Evolutionary conservation across 2,113 vertebrate genomes (phyloP).

Genomic region (Oncorhynchus masou): DNA sequence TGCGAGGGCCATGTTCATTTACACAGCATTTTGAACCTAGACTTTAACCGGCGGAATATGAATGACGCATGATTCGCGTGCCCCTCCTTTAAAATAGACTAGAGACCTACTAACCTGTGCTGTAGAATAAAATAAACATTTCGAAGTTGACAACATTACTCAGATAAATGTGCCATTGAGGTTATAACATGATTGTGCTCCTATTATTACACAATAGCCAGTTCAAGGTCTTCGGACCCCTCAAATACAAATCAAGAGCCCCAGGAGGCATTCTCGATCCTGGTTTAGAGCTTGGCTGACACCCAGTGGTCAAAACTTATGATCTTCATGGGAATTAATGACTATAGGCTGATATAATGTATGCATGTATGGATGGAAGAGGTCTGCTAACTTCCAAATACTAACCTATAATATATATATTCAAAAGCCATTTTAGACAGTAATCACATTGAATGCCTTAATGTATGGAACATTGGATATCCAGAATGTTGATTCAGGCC

Average conservation of each 20-base stretch:
- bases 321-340: background rate
- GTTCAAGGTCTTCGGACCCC: slow-evolving; percentile 49
- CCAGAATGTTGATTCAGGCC: background rate
- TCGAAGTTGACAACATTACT: background rate
- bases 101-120: background rate
- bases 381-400: background rate
- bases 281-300: slow-evolving; percentile 67
- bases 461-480: background rate
- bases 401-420: background rate
- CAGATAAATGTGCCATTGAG: background rate
- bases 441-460: background rate
- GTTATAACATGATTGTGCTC: slow-evolving; percentile 27
- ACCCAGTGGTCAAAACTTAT: slow-evolving; percentile 64
- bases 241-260: slow-evolving; percentile 27
- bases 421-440: background rate
- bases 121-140: background rate
- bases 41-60: background rate
- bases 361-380: background rate
- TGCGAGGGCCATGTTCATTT: slow-evolving; percentile 5
- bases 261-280: slow-evolving; percentile 20
- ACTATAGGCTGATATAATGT: background rate
- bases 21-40: background rate
- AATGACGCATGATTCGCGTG: background rate
- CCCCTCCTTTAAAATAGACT: background rate
- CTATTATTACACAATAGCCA: slow-evolving; percentile 52